phyloP scores from a whole-genome alignment of 1,140 invertebrate genomes.

The Oncopodura yosiiana region DNA sequence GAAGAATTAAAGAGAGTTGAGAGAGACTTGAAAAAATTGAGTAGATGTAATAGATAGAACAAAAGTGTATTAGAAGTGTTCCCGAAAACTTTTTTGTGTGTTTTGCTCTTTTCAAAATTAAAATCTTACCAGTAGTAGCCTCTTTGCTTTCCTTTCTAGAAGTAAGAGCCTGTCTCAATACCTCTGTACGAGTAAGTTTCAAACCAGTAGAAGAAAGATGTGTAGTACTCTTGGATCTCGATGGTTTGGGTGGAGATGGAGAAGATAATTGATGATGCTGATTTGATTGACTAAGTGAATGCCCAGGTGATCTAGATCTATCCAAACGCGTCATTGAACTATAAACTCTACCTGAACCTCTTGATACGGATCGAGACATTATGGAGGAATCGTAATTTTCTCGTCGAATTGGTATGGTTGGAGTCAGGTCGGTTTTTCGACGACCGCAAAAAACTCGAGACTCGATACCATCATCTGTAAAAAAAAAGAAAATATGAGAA shows the following conservation, averaged over 20 bases:
- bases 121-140: background rate
- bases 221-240: constrained; percentile 31
- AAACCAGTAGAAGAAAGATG: constrained; percentile 22
- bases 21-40: too few species aligned
- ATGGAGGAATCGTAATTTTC: constrained; percentile 37
- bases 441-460: constrained; percentile 50
- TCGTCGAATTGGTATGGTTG: constrained; percentile 67
- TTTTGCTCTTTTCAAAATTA: too few species aligned
- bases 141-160: background rate
- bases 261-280: constrained; percentile 5
- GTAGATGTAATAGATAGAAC: too few species aligned
- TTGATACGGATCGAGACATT: constrained; percentile 21
- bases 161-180: constrained; percentile 26
- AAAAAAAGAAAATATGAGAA: too few species aligned
- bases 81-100: too few species aligned
- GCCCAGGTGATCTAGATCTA: constrained; percentile 14
- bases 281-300: constrained; percentile 8
- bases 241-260: constrained; percentile 10
- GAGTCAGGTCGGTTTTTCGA: constrained; percentile 77
- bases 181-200: constrained; percentile 28
- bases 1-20: too few species aligned
- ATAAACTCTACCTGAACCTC: constrained; percentile 29
- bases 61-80: too few species aligned
- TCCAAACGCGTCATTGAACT: constrained; percentile 34
- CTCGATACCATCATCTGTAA: constrained; percentile 13